phyloP scores from a whole-genome alignment of 2,797 vertebrate genomes.

The Zonotrichia albicollis region DNA sequence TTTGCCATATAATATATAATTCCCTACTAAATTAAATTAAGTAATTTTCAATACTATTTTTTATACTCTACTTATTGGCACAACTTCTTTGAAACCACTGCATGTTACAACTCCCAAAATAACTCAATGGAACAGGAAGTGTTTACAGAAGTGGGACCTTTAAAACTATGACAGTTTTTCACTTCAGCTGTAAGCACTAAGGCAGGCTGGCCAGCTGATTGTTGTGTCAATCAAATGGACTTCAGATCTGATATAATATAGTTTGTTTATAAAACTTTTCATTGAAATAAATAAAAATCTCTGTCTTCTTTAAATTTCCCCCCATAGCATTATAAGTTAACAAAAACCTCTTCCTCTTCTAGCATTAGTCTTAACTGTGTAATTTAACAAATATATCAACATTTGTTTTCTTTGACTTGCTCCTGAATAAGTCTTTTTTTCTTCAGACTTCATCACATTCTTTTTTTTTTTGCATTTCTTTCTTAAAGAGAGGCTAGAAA shows the following conservation, averaged over 20 bases:
- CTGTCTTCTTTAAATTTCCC: neutral
- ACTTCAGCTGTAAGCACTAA: neutral
- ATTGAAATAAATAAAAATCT: neutral
- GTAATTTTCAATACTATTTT: constrained; percentile 4
- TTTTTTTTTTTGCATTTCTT: neutral
- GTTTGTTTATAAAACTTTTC: neutral
- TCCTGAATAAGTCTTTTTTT: neutral
- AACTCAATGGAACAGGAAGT: neutral
- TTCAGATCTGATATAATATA: neutral
- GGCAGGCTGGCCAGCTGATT: neutral
- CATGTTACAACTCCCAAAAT: neutral
- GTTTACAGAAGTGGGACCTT: neutral
- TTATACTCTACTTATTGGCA: neutral
- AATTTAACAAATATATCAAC: neutral
- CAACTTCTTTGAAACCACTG: neutral
- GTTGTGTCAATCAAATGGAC: neutral
- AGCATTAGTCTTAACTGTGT: neutral
- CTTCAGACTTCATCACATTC: neutral
- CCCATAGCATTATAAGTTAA: neutral
- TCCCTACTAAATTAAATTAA: neutral
- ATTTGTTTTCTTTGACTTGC: neutral
- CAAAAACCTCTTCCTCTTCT: neutral
- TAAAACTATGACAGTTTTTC: neutral
- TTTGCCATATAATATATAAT: neutral
- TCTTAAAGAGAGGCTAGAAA: neutral